These are phyloP conservation scores for Oxyura jamaicensis DNA, from an alignment of 2,113 vertebrate species.

Conservation along the genomic window DNA sequence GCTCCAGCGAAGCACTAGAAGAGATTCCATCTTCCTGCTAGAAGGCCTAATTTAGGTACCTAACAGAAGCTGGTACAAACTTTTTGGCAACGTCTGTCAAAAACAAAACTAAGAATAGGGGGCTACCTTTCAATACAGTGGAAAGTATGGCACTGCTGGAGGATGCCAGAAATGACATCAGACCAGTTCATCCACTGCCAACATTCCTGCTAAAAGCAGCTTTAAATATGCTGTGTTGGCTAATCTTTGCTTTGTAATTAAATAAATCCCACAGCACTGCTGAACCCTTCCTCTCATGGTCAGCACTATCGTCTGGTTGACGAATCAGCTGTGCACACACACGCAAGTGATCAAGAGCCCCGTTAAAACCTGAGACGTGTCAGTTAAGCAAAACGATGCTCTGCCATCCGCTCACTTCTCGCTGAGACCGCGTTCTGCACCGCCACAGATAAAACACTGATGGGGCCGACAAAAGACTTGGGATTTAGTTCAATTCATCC, in stretches of 20 bases:
- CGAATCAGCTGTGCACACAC: neutral
- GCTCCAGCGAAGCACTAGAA: neutral
- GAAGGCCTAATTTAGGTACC: neutral
- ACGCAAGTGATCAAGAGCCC: neutral
- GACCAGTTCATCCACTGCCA: conserved; percentile 41
- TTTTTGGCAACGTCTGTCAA: conserved; percentile 30
- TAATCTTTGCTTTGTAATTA: conserved; percentile 64
- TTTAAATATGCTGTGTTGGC: conserved; percentile 53
- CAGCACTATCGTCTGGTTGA: conserved; percentile 43
- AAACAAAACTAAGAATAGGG: conserved; percentile 56
- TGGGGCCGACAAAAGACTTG: neutral
- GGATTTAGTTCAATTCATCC: neutral
- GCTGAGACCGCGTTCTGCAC: neutral
- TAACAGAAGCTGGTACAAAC: neutral
- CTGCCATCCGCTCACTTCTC: neutral
- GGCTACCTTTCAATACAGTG: conserved; percentile 28
- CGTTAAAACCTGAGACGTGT: neutral
- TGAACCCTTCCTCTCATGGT: conserved; percentile 56
- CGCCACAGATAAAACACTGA: neutral
- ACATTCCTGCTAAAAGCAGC: conserved; percentile 53
- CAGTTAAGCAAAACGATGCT: conserved; percentile 13
- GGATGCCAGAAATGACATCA: conserved; percentile 61
- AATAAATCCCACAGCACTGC: conserved; percentile 44
- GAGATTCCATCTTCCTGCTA: neutral
- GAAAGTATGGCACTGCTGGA: conserved; percentile 38